Base-by-base conservation (phyloP, 2,888 invertebrate species). In the Lingula anatina region DNA sequence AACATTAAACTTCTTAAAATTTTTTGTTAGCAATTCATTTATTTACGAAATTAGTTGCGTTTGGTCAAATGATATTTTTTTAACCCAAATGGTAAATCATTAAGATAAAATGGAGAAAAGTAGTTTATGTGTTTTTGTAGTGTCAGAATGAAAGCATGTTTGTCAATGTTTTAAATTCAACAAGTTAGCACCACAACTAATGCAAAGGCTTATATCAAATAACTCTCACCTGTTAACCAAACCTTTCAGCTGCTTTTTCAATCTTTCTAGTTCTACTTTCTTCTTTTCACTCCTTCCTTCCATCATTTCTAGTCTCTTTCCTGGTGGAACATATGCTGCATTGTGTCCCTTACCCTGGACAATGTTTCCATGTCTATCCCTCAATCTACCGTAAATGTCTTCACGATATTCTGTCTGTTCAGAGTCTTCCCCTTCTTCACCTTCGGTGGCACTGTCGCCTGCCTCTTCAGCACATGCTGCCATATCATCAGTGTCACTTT, bases 301-400 rank as follows among this genome's bases (percentile, higher is more conserved):
- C 64, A 81, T 61, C 75, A 82, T 68, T 79, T 77, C 78, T 25
- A 82, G 82, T 60, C 90, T 81, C 57, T 87, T 81, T 61, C 87
- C 90, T 26, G 94, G 94, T 12, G 93, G 91, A 53, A 93, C 75
- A 66, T 94, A 94, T 56, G 86, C 86, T 4, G 82, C 82, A 27
- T 63, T 55, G 18, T 20, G 23, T 38, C 23, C 31, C n/a, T 26
- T 42, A n/a, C 39, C 43, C 12, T 48, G 51, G 15, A 93, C 78
- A 57, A 94, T 73, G 70, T 88, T 86, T 2, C 95, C 95, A 60
- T 87, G 82, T 65, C 85, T 84, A 69, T 88, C 87, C 59, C 90
- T 82, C 60, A 86, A 83, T 51, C 94, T 82, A 0, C 95, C 95
- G 78, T 96, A 95, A 71, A 96, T 95, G 79, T 96, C 95, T 80